Evolutionary conservation across 2,888 invertebrate genomes (phyloP).

Genomic region (Callinectes sapidus): DNA sequence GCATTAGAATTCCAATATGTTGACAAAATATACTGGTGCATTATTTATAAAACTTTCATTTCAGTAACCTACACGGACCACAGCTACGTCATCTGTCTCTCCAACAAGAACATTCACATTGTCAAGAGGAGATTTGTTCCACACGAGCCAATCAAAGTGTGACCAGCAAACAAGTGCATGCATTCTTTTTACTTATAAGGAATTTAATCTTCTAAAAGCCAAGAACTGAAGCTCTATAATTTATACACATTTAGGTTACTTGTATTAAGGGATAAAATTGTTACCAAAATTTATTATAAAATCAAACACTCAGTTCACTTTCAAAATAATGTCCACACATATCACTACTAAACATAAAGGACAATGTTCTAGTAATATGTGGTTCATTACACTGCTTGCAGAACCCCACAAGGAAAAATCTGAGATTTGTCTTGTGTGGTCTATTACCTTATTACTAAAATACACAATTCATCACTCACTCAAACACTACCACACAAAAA

Average conservation of each 20-base stretch:
- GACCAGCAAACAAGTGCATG: neutral
- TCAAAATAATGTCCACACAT: neutral
- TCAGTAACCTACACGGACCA: slow-evolving; percentile 90
- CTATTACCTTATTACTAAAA: neutral
- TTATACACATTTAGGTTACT: neutral
- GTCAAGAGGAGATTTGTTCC: slow-evolving; percentile 79
- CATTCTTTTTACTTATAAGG: neutral
- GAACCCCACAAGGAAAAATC: neutral
- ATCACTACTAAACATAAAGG: neutral
- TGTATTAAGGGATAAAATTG: too few species aligned
- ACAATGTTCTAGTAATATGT: neutral
- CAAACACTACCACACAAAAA: neutral
- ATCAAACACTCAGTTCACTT: neutral
- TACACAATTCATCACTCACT: neutral
- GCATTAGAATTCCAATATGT: too few species aligned
- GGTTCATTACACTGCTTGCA: neutral
- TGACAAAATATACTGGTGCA: neutral
- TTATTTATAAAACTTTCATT: neutral
- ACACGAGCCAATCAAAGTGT: slow-evolving; percentile 62
- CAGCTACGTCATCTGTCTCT: slow-evolving; percentile 90
- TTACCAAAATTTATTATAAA: neutral
- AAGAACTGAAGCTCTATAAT: neutral
- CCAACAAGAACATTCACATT: slow-evolving; percentile 90
- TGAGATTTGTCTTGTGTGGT: neutral
- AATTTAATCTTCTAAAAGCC: neutral